Evolutionary conservation across 2,888 invertebrate species (phyloP).

Genomic region (Lucinisca nassula): DNA sequence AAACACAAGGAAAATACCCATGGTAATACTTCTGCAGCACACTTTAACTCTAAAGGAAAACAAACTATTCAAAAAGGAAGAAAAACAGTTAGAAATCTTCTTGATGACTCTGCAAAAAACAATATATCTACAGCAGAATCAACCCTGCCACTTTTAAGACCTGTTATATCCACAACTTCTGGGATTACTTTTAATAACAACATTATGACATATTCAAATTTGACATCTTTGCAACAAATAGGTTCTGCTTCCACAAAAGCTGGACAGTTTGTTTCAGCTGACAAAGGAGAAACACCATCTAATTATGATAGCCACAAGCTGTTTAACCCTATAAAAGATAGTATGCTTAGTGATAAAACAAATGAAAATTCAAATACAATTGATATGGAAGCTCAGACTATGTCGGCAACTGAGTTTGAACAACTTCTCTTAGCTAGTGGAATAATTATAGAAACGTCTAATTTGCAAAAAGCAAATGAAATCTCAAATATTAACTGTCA

Average conservation of each 20-base stretch:
- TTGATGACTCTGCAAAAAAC: not conserved
- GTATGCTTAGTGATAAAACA: not conserved
- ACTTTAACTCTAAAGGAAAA: too few relatives aligned
- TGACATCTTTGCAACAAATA: not conserved
- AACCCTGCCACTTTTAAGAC: not conserved
- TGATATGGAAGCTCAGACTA: constrained; percentile 63
- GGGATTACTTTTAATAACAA: not conserved
- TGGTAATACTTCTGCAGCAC: too few relatives aligned
- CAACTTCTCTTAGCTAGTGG: constrained; percentile 59
- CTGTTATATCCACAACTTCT: not conserved
- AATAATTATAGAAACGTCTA: constrained; percentile 29
- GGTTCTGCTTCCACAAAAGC: too few relatives aligned
- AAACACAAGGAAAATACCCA: too few relatives aligned
- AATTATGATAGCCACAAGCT: not conserved
- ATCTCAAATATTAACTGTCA: not conserved
- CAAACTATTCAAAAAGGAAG: not conserved
- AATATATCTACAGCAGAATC: not conserved
- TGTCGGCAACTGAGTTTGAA: constrained; percentile 69
- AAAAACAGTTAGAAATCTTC: not conserved
- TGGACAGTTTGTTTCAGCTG: not conserved
- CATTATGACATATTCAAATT: not conserved
- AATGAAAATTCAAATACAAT: not conserved
- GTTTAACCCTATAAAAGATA: not conserved
- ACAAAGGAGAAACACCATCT: not conserved
- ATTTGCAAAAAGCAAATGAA: not conserved